Percentiles rank a stretch among this genome's conserved stretches.
Evolutionary conservation across 1,140 invertebrate genomes (phyloP).

Genomic region (Lanistes nyassanus): DNA sequence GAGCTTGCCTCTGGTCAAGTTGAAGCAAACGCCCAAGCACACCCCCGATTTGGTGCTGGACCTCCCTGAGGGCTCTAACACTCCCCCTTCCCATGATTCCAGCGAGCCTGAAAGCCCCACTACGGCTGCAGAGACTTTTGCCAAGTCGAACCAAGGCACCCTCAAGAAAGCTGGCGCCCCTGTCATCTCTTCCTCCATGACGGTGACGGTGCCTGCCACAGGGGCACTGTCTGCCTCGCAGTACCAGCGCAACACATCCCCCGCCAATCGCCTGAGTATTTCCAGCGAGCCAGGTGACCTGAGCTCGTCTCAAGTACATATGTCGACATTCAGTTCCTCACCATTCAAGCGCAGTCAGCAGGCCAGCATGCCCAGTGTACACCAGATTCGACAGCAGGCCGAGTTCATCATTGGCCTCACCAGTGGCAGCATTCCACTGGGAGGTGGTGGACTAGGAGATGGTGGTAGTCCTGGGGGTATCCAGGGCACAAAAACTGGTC

Average conservation of each 20-base stretch:
- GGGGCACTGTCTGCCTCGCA: conserved; percentile 24
- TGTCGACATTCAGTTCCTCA: conserved; percentile 17
- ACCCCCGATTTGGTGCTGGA: conserved; percentile 92
- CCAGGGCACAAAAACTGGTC: conserved; percentile 4
- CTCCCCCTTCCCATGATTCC: conserved; percentile 44
- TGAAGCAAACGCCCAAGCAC: conserved; percentile 69
- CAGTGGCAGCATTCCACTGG: conserved; percentile 58
- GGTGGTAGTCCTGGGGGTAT: neutral
- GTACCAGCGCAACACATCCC: conserved; percentile 19
- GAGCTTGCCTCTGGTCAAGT: conserved; percentile 65
- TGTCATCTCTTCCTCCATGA: conserved; percentile 33
- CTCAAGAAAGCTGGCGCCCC: conserved; percentile 75
- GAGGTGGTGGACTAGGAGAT: neutral
- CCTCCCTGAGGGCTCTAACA: conserved; percentile 70
- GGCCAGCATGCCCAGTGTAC: conserved; percentile 18
- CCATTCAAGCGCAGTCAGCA: conserved; percentile 14
- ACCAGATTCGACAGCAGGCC: conserved; percentile 60
- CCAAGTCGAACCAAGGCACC: conserved; percentile 78
- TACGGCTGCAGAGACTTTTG: conserved; percentile 61
- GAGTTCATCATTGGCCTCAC: conserved; percentile 71
- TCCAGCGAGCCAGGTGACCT: conserved; percentile 32
- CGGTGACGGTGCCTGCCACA: neutral
- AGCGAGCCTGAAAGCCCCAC: conserved; percentile 56
- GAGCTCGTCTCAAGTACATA: conserved; percentile 26
- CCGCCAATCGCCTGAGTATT: conserved; percentile 53